A percentile compares a stretch with the other conserved stretches of the same genome.
Evolutionary conservation across 1,140 invertebrate genomes (phyloP).

Genomic region (Ips nitidus): DNA sequence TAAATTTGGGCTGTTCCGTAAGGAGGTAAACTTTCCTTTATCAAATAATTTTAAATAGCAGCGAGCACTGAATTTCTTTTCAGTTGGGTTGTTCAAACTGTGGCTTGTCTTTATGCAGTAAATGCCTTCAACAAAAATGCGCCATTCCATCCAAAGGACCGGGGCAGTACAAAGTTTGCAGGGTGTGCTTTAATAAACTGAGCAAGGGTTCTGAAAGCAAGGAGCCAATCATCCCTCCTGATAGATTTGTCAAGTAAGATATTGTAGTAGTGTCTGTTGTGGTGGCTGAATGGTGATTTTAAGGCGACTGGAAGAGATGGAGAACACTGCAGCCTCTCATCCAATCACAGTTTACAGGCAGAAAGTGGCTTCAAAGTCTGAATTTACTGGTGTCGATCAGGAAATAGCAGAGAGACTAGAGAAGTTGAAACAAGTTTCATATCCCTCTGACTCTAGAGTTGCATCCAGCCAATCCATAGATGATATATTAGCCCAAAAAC

Average conservation of each 20-base stretch:
- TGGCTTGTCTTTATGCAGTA: conserved; percentile 65
- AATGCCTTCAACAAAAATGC: conserved; percentile 58
- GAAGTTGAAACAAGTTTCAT: conserved; percentile 54
- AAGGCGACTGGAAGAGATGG: conserved; percentile 52
- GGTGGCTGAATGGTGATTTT: background rate
- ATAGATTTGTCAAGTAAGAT: conserved; percentile 56
- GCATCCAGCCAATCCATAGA: conserved; percentile 56
- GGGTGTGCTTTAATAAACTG: conserved; percentile 47
- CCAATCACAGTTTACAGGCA: conserved; percentile 57
- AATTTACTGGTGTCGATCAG: conserved; percentile 53
- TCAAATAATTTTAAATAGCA: background rate
- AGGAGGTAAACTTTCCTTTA: conserved; percentile 50
- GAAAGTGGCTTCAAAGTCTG: conserved; percentile 51
- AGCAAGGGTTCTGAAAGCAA: conserved; percentile 29
- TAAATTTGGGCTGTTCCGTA: conserved; percentile 57
- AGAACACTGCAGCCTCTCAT: conserved; percentile 50
- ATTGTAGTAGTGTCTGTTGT: conserved; percentile 5
- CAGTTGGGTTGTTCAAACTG: conserved; percentile 65
- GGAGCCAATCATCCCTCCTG: conserved; percentile 52
- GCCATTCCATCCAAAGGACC: conserved; percentile 47
- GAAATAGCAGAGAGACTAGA: conserved; percentile 62
- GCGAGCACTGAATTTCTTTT: background rate
- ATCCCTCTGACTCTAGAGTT: conserved; percentile 56
- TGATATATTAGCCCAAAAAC: conserved; percentile 55
- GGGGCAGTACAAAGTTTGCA: conserved; percentile 55